Percentiles rank a stretch among this genome's conserved stretches.
These are phyloP conservation scores for Antheraea yamamai DNA, from an alignment of 2,888 invertebrate species.

Conservation along the genomic window DNA sequence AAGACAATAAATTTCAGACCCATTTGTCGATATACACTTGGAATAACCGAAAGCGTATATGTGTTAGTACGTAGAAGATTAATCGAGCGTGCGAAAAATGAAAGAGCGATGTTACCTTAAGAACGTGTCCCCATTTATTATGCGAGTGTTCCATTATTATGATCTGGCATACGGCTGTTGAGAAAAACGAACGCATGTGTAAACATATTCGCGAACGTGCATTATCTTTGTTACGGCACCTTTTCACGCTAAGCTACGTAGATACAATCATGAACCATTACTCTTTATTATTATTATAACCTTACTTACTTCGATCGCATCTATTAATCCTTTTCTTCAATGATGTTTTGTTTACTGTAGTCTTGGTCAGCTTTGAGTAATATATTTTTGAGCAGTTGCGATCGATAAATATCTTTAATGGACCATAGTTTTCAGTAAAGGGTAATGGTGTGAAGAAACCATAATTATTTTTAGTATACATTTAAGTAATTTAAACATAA, in stretches of 20 bases:
- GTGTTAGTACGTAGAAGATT: constrained; percentile 47
- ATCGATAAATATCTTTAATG: too few species aligned
- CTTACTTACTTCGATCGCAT: background rate
- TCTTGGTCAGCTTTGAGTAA: background rate
- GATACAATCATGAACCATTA: constrained; percentile 2
- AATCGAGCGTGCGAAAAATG: constrained; percentile 70
- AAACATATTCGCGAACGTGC: background rate
- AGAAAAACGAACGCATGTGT: background rate
- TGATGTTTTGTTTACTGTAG: background rate
- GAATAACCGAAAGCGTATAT: constrained; percentile 43
- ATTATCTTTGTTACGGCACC: background rate
- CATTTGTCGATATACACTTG: constrained; percentile 51
- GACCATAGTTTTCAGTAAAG: too few species aligned
- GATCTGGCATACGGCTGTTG: constrained; percentile 32
- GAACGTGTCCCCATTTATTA: constrained; percentile 68
- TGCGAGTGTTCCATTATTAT: constrained; percentile 60
- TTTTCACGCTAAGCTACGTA: background rate
- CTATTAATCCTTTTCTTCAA: background rate
- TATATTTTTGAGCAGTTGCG: too few species aligned
- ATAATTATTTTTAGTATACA: too few species aligned
- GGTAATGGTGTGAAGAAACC: too few species aligned
- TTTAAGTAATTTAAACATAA: too few species aligned
- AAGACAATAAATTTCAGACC: constrained; percentile 42
- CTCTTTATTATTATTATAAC: background rate
- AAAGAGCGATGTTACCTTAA: constrained; percentile 64